Base-by-base conservation (phyloP, 2,113 vertebrate genomes). In the Heterotis niloticus region DNA sequence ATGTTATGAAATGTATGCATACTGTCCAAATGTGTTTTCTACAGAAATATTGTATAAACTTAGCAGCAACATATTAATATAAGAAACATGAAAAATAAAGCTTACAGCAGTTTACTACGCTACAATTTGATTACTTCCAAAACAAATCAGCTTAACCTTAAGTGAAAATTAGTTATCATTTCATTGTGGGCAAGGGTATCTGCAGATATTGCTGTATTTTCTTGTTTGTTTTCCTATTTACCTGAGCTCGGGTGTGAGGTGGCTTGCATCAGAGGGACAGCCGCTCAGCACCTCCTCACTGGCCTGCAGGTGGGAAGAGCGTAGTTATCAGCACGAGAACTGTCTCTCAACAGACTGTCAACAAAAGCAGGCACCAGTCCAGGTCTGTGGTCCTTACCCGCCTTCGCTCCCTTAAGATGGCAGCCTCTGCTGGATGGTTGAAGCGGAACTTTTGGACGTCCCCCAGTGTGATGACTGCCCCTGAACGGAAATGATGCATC, bases 401-500 rank as follows among this genome's bases (percentile, higher is more conserved):
- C 89, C 95, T 94, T 82, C 91, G 93, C 81, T 93, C 94, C 78
- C 95, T 92, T 79, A 98, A 92, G 81, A 94, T 5, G 14, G 95
- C 96, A 28, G 98, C 97, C 87, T 99, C 96, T 62, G 93, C 95
- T 0, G 98, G 98, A 82, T 99, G 96, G 87, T 95, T 98, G 89
- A 99, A 99, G 82, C 96, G 94, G 84, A 99, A 99, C 78, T 91
- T 98, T 77, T 95, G 94, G 72, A 88, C 89, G 80, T 94, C 95
- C 83, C 95, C 97, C 86, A 99, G 86, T 12, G 93, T 93, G 90
- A 99, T 92, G 71, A 99, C 87, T 1, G 92, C 93, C 70, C 98
- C 98, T 99, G 81, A 78, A 80, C 82, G 84, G 29, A 57, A 80
- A 9, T 76, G 57, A 83, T 9, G 24, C 12, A 26, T 52, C 85